Conservation (phyloP, 2,797 vertebrate species). For the Hipposideros larvatus region DNA sequence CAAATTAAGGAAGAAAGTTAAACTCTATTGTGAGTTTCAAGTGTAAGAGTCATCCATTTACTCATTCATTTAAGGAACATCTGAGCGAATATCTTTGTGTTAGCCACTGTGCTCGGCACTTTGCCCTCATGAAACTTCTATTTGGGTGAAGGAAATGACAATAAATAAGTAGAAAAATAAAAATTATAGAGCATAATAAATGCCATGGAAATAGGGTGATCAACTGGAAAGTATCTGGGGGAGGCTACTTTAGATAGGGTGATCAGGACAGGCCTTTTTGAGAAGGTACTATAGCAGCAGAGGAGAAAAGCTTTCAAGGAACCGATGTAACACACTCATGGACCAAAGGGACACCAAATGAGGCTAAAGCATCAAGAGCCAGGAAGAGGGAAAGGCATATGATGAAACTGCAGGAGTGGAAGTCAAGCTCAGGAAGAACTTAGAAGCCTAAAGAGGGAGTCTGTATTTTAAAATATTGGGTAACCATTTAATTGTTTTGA, state of each 20-base stretch:
- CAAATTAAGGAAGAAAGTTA: constrained; percentile 44
- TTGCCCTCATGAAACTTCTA: constrained; percentile 5
- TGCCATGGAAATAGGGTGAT: background rate
- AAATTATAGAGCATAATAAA: background rate
- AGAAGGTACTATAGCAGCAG: background rate
- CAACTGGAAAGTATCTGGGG: background rate
- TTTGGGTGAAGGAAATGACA: constrained; percentile 5
- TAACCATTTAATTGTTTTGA: constrained; percentile 24
- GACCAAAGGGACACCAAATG: background rate
- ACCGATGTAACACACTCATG: background rate
- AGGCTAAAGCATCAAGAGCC: background rate
- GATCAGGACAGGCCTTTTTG: background rate
- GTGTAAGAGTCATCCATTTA: background rate
- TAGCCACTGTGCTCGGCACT: background rate
- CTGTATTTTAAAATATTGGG: background rate
- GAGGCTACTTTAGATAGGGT: background rate
- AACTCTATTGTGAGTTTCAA: background rate
- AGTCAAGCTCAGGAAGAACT: background rate
- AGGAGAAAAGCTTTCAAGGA: background rate
- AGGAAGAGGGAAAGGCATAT: background rate
- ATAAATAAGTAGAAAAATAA: constrained; percentile 16
- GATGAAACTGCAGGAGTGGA: background rate
- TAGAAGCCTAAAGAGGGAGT: background rate
- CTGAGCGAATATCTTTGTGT: constrained; percentile 45
- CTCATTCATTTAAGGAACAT: constrained; percentile 40